Conservation (phyloP, 1,140 invertebrate species). For the Drosophila kikkawai region DNA sequence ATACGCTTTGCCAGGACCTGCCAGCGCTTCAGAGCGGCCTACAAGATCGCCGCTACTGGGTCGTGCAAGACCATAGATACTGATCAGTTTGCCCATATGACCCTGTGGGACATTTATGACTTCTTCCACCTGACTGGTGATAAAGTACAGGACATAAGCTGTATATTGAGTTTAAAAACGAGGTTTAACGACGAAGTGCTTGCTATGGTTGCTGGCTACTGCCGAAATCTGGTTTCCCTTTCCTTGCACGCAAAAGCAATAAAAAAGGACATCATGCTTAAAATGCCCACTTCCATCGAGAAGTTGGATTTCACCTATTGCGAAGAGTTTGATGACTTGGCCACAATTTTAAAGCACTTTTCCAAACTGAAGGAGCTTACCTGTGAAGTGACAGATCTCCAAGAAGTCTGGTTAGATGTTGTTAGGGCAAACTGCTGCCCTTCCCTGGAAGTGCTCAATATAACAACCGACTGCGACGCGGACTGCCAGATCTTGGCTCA, state of each 20-base stretch:
- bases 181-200: background rate
- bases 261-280: conserved; percentile 6
- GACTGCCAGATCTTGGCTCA: conserved; percentile 26
- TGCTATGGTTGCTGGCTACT: conserved; percentile 36
- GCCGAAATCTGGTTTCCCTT: conserved; percentile 6
- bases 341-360: background rate
- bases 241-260: accelerated
- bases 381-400: background rate
- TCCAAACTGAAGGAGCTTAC: conserved; percentile 37
- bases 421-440: background rate
- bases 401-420: background rate
- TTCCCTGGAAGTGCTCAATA: conserved; percentile 28
- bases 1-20: conserved; percentile 48
- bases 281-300: conserved; percentile 30
- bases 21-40: conserved; percentile 34
- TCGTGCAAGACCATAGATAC: conserved; percentile 23
- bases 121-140: conserved; percentile 54
- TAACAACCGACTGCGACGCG: background rate
- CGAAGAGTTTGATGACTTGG: background rate
- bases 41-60: conserved; percentile 3
- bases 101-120: conserved; percentile 57
- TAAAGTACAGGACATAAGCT: conserved; percentile 17
- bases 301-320: conserved; percentile 15
- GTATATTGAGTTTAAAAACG: too few species aligned
- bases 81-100: conserved; percentile 24